Percentiles rank a stretch among this genome's conserved stretches.
These are phyloP conservation scores for Geococcyx californianus DNA, from an alignment of 2,113 vertebrate genomes.

Conservation along the genomic window DNA sequence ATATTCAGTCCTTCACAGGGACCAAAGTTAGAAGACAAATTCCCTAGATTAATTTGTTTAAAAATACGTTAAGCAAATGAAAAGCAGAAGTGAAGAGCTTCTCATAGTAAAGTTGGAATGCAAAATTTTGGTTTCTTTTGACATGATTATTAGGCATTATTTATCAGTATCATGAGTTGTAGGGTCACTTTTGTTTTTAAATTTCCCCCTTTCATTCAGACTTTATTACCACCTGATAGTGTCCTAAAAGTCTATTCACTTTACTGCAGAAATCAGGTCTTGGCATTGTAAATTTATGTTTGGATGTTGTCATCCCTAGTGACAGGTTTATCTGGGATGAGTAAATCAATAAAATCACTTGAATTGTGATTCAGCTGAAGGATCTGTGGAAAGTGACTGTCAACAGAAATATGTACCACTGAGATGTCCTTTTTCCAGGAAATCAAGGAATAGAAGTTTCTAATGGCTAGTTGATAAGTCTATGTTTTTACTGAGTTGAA, in stretches of 20 bases:
- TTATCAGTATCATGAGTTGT: not conserved
- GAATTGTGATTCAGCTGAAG: not conserved
- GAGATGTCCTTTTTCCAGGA: not conserved
- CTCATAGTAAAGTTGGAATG: not conserved
- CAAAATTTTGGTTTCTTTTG: not conserved
- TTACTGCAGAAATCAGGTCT: not conserved
- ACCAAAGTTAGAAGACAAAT: not conserved
- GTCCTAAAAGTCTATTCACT: not conserved
- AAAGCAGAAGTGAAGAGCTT: not conserved
- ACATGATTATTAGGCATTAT: not conserved
- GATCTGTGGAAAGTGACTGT: not conserved
- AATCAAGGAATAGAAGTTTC: not conserved
- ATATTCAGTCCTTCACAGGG: not conserved
- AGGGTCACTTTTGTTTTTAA: not conserved
- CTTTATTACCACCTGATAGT: not conserved
- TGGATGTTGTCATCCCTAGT: not conserved
- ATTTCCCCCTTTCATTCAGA: not conserved
- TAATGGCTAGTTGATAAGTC: not conserved
- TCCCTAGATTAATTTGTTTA: not conserved
- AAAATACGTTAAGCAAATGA: not conserved
- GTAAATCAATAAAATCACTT: not conserved
- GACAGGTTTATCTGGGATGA: not conserved
- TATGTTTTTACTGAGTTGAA: not conserved
- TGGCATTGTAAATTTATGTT: not conserved
- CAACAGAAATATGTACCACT: not conserved